Conservation (phyloP, 2,888 invertebrate genomes). For the Machimus atricapillus region DNA sequence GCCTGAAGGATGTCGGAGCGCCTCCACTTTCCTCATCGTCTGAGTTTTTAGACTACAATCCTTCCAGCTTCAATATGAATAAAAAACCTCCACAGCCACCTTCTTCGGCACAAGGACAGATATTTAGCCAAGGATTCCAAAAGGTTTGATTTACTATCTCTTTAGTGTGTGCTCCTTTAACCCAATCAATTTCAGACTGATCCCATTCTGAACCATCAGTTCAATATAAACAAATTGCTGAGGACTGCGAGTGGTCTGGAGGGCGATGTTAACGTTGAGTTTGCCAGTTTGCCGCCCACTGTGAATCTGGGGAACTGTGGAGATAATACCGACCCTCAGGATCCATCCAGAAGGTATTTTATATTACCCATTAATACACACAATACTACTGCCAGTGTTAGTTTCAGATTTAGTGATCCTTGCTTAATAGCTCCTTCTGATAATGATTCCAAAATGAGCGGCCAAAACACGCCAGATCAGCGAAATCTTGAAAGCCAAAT, state of each 20-base stretch:
- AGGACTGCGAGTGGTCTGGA: constrained; percentile 45
- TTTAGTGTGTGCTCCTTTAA: background rate
- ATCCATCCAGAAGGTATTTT: constrained; percentile 45
- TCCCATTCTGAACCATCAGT: constrained; percentile 55
- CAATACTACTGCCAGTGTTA: constrained; percentile 43
- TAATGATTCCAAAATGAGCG: constrained; percentile 60
- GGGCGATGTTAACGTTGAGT: constrained; percentile 61
- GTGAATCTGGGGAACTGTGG: constrained; percentile 63
- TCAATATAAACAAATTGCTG: constrained; percentile 52
- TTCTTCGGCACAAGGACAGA: background rate
- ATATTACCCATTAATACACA: constrained; percentile 17
- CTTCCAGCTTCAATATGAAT: constrained; percentile 51
- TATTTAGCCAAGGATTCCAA: constrained; percentile 57
- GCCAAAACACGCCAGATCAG: constrained; percentile 56
- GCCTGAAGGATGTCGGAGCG: constrained; percentile 59
- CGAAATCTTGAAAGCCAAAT: constrained; percentile 52
- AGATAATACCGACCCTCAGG: constrained; percentile 40
- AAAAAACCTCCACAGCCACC: constrained; percentile 44
- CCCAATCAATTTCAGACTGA: constrained; percentile 45
- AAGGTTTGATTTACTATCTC: constrained; percentile 52
- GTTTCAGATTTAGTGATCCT: constrained; percentile 62
- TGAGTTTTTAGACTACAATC: constrained; percentile 60
- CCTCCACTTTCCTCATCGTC: constrained; percentile 59
- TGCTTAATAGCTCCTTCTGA: constrained; percentile 61
- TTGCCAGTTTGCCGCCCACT: constrained; percentile 75